Evolutionary conservation across 2,113 vertebrate species (phyloP), one percentile per base, ranked within the genome.

Genomic region (Melanerpes formicivorus): DNA sequence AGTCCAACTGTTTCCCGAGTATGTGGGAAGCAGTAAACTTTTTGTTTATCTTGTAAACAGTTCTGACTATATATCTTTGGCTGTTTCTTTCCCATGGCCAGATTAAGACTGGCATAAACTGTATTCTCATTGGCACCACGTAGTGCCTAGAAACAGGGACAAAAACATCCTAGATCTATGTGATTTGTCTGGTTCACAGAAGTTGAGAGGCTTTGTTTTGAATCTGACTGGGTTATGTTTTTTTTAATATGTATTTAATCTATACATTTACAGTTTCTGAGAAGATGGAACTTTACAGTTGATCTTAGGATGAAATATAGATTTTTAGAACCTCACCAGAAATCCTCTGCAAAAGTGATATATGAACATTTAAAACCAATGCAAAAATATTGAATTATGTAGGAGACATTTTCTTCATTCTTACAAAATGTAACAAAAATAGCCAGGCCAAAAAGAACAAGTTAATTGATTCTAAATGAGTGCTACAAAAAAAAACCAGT

Each of bases 1-100:
- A 96, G 98, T 97, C 94, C 97, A 97, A 97, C 94, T 96, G 97
- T 96, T 97, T 97, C 97, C 97, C 96, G 93, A 80, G 84, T 80
- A 95, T 97, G 96, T 97, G 96, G 98, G 96, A 97, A 97, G 95
- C 89, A 82, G 95, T 94, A 96, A 96, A 94, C 80, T 75, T 88
- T 95, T 95, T 93, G 94, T 96, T 97, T 95, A 83, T 91, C 65
- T 96, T 58, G 46, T 95, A 94, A 97, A 95, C 96, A 97, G 87
- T 95, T 90, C 89, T 95, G 94, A 70, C 58, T 87, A 71, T 79
- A 84, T 86, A 80, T 91, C 71, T 92, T 93, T 91, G 83, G 54
- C 59, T 75, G 55, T 87, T 96, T 95, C 80, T 97, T 97, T 97
- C 97, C 95, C 96, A 97, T 91, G 90, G 63, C 74, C 42, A 67